Conservation (phyloP, 2,113 vertebrate genomes). For the Microtus ochrogaster region DNA sequence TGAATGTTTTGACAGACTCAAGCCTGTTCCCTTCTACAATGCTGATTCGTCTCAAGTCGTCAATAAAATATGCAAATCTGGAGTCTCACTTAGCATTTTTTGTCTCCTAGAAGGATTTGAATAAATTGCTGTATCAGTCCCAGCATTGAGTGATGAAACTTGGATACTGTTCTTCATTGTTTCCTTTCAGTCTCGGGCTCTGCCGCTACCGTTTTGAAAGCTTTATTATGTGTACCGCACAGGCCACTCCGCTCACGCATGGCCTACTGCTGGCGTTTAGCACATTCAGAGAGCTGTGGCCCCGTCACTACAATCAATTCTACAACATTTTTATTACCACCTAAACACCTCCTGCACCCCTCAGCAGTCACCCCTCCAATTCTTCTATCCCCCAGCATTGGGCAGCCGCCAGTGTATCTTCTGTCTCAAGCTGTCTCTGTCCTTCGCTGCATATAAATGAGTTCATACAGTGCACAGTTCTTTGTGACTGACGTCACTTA, state of each 20-base stretch:
- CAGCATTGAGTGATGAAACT: neutral
- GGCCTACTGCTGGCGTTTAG: neutral
- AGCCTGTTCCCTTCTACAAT: slow-evolving; percentile 33
- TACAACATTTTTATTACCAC: slow-evolving; percentile 35
- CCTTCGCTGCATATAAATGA: neutral
- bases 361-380: neutral
- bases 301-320: neutral
- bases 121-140: neutral
- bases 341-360: neutral
- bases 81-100: slow-evolving; percentile 8
- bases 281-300: neutral
- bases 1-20: slow-evolving; percentile 39
- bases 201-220: slow-evolving; percentile 53
- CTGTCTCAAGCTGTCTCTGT: neutral
- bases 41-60: slow-evolving; percentile 33
- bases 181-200: slow-evolving; percentile 29
- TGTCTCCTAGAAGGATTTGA: neutral
- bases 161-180: slow-evolving; percentile 15
- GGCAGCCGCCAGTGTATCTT: neutral
- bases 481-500: neutral
- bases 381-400: neutral
- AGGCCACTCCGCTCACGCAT: neutral
- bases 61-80: slow-evolving; percentile 42
- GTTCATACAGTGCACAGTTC: neutral
- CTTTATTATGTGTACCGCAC: neutral